Evolutionary conservation across 53 echinoderm and acorn worm species (phyloP), one percentile per base, ranked within the genome.

Genomic region (Echinometra lucunter): DNA sequence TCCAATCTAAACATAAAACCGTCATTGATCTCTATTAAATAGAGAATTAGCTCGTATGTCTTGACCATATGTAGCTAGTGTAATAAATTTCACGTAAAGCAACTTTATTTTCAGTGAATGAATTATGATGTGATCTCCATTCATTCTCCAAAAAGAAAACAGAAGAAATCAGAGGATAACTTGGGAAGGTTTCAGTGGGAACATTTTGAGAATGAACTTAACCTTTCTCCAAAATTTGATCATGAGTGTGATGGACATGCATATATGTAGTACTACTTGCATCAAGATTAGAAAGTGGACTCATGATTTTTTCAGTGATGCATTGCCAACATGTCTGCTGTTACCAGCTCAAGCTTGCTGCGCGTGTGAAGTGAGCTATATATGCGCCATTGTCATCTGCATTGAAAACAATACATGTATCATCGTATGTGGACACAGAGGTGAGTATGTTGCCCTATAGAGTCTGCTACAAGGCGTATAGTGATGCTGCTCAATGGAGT

Each of bases 401-500:
- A 69, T 69, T 75, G 11, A 30, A 32, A 72, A 16, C 72, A 35
- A 72, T 72, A 35, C 72, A 72, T 81, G 47, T 23, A 15, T 49
- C n/a, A 85, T 53, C 85, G 28, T 7, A 42, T 38, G 38, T 18
- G 78, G 42, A 35, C 6, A 78, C 4, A 35, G 4, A 12, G 85
- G 85, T 85, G n/a, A 85, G 85, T 85, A 85, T 30, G 49, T 85
- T 28, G 47, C 85, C 85, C 49, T 49, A 49, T 2, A 8, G 49
- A 13, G 23, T 12, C 8, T 85, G 85, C 53, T 85, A 23, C 47
- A 85, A 85, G 49, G 28, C 85, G 18, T 85, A 3, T 28, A 49
- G 45, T n/a, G 85, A 85, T 85, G 85, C 85, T 85, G 85, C 85
- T 85, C 47, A 25, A 9, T 85, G 12, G 9, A 85, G 85, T 85